A percentile compares a stretch with the other conserved stretches of the same genome.
Conservation (phyloP, 1,140 invertebrate genomes). For the Melitaea cinxia region DNA sequence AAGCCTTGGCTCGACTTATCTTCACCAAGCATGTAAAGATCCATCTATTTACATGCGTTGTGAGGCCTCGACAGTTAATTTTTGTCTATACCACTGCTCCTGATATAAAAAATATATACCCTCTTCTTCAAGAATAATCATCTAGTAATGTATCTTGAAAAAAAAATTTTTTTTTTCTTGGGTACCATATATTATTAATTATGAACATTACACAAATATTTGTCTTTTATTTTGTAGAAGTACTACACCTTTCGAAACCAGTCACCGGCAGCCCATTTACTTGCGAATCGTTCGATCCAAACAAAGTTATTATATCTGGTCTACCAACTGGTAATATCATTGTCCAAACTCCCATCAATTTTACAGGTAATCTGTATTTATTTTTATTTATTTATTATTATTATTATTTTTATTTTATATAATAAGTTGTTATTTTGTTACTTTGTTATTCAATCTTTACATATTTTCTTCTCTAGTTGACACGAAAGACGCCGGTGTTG, state of each 20-base stretch:
- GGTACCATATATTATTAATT: background rate
- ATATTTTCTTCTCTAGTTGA: constrained; percentile 85
- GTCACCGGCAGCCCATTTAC: constrained; percentile 97
- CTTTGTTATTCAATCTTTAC: background rate
- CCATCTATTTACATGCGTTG: too few species aligned
- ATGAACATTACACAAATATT: background rate
- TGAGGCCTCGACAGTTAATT: too few species aligned
- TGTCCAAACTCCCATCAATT: constrained; percentile 91
- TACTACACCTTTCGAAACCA: constrained; percentile 94
- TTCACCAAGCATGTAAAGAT: too few species aligned
- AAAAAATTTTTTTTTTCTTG: background rate
- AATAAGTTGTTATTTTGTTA: too few species aligned
- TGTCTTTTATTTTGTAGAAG: constrained; percentile 82
- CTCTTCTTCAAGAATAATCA: too few species aligned
- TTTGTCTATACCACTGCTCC: too few species aligned
- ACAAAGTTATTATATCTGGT: constrained; percentile 88
- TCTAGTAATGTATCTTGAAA: too few species aligned
- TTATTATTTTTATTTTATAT: too few species aligned
- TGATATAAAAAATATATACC: too few species aligned
- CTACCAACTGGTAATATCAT: constrained; percentile 90
- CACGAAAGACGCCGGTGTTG: constrained; percentile 92
- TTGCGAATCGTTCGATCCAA: constrained; percentile 96
- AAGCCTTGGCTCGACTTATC: too few species aligned
- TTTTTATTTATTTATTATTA: too few species aligned
- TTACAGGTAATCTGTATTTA: constrained; percentile 84